phyloP scores from a whole-genome alignment of 2,113 vertebrate genomes.

The Passerina amoena region DNA sequence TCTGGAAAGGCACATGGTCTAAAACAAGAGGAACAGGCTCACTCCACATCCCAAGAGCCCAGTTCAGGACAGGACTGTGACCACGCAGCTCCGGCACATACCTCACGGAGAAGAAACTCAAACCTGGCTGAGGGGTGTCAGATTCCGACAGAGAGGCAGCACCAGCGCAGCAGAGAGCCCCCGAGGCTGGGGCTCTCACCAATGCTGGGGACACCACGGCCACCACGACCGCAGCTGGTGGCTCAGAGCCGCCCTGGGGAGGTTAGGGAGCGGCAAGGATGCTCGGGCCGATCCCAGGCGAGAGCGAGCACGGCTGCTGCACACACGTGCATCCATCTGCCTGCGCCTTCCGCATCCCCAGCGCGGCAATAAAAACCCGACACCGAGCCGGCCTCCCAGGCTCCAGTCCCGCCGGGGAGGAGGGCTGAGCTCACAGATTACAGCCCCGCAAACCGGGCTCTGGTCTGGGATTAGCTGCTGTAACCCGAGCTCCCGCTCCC shows the following conservation, averaged over 20 bases:
- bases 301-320: background rate
- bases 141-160: background rate
- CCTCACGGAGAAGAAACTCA: background rate
- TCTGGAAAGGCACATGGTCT: background rate
- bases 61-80: rapidly evolving
- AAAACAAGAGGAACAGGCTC: background rate
- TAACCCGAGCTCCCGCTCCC: background rate
- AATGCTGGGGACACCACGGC: rapidly evolving
- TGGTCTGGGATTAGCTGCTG: background rate
- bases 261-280: background rate
- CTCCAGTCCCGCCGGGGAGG: background rate
- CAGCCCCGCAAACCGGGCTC: background rate
- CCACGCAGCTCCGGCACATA: background rate
- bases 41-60: background rate
- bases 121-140: background rate
- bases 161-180: background rate
- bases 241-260: background rate
- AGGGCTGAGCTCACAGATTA: background rate
- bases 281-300: background rate
- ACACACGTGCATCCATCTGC: background rate
- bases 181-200: background rate
- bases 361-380: background rate
- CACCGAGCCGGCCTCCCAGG: background rate
- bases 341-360: background rate
- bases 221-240: background rate